Conservation (phyloP, 2,797 vertebrate genomes). For the Siniperca undulata region DNA sequence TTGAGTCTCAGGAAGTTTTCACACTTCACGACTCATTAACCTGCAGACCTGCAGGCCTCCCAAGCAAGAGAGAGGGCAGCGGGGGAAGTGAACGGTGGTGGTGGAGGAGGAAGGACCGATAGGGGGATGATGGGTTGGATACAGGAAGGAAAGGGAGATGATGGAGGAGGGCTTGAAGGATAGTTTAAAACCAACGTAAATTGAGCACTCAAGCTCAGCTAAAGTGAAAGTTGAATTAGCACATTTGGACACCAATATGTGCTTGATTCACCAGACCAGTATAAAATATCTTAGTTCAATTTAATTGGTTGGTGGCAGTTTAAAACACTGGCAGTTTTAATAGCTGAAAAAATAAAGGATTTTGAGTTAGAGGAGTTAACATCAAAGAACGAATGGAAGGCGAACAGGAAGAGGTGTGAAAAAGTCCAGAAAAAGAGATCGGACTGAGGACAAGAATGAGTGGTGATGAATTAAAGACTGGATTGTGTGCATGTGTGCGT, state of each 20-base stretch:
- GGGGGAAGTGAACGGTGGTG: conserved; percentile 29
- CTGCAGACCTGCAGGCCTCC: conserved; percentile 73
- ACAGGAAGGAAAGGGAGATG: conserved; percentile 33
- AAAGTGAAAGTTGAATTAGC: conserved; percentile 24
- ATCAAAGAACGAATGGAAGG: conserved; percentile 31
- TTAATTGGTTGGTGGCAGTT: conserved; percentile 32
- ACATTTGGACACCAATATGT: conserved; percentile 10
- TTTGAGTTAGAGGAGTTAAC: conserved; percentile 21
- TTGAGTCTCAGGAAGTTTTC: conserved; percentile 93
- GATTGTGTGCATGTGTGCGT: conserved; percentile 27
- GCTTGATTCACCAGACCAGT: not conserved
- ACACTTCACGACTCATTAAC: conserved; percentile 97
- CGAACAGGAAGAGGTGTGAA: conserved; percentile 42
- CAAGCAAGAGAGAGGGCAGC: conserved; percentile 56
- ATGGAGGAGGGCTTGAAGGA: conserved; percentile 27
- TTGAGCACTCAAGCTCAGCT: not conserved
- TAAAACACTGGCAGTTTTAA: conserved; percentile 29
- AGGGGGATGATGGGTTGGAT: conserved; percentile 45
- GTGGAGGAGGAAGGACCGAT: conserved; percentile 38
- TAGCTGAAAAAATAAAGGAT: conserved; percentile 6
- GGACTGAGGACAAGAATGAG: conserved; percentile 49
- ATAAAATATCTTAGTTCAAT: not conserved
- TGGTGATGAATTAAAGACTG: conserved; percentile 55
- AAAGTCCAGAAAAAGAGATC: conserved; percentile 58
- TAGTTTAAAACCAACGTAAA: conserved; percentile 39